Evolutionary conservation across 1,140 invertebrate species (phyloP).

Genomic region (Papilio helenus): DNA sequence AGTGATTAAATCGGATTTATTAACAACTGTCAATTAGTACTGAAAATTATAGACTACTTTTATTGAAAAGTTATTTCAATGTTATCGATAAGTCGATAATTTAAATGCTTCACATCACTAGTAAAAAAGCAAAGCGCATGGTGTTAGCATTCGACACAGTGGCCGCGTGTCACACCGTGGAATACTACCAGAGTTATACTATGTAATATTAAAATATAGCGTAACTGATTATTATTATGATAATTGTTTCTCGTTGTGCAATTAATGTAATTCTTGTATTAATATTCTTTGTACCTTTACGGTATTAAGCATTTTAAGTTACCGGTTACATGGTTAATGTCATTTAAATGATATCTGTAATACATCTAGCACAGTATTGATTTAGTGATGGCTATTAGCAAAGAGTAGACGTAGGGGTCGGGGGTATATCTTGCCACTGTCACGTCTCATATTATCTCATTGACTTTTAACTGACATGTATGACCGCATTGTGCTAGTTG

Average conservation of each 20-base stretch:
- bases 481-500: no score
- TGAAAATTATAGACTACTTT: neutral
- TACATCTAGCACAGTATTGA: no score
- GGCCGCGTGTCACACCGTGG: constrained; percentile 41
- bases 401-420: no score
- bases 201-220: constrained; percentile 24
- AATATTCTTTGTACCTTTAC: neutral
- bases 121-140: constrained; percentile 8
- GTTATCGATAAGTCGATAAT: constrained; percentile 33
- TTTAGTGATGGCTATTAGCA: no score
- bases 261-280: neutral
- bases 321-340: neutral
- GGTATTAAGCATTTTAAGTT: no score
- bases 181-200: constrained; percentile 36
- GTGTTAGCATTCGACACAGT: constrained; percentile 55
- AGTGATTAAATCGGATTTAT: no score
- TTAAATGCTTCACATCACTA: constrained; percentile 37
- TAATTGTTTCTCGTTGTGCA: neutral
- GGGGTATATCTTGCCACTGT: no score
- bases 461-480: no score
- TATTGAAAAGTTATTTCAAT: neutral
- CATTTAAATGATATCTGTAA: no score
- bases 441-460: no score
- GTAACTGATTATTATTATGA: constrained; percentile 19
- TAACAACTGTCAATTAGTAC: no score